A percentile compares a stretch with the other conserved stretches of the same genome.
phyloP scores from a whole-genome alignment of 2,113 vertebrate species.

The Delphinus delphis region DNA sequence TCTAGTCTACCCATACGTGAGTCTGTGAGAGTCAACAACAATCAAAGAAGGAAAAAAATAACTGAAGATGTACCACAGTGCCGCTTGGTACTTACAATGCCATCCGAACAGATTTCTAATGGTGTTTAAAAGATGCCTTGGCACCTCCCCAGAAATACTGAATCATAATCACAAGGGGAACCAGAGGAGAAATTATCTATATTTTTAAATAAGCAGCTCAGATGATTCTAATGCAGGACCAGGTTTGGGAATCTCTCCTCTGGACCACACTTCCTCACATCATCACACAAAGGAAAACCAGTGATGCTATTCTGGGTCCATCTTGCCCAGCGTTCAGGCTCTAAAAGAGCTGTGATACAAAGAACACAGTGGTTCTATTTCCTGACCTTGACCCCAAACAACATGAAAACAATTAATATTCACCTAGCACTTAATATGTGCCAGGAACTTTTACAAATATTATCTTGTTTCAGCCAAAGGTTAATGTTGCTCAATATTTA shows the following conservation, averaged over 20 bases:
- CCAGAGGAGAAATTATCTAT: slow-evolving; percentile 20
- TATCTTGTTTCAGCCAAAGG: slow-evolving; percentile 50
- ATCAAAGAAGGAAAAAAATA: neutral
- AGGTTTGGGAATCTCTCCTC: neutral
- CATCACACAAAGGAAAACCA: neutral
- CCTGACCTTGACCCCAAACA: slow-evolving; percentile 15
- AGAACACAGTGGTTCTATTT: neutral
- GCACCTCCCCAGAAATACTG: slow-evolving; percentile 42
- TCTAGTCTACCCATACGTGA: neutral
- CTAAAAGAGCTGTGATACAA: neutral
- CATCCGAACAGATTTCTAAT: slow-evolving; percentile 33
- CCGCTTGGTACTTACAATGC: neutral
- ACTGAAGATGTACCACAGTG: neutral
- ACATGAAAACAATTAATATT: slow-evolving; percentile 39
- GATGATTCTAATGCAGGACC: neutral
- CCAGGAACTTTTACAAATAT: slow-evolving; percentile 36
- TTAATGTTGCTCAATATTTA: slow-evolving; percentile 47
- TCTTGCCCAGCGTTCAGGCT: neutral
- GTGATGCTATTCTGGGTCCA: neutral
- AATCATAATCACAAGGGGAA: slow-evolving; percentile 56
- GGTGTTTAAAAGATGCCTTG: slow-evolving; percentile 52
- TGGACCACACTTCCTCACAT: neutral
- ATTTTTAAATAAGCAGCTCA: slow-evolving; percentile 7
- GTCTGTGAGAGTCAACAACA: neutral
- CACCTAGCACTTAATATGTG: slow-evolving; percentile 6